These are phyloP conservation scores for Gallinago stenura DNA, from an alignment of 2,797 vertebrate genomes.

Conservation along the genomic window DNA sequence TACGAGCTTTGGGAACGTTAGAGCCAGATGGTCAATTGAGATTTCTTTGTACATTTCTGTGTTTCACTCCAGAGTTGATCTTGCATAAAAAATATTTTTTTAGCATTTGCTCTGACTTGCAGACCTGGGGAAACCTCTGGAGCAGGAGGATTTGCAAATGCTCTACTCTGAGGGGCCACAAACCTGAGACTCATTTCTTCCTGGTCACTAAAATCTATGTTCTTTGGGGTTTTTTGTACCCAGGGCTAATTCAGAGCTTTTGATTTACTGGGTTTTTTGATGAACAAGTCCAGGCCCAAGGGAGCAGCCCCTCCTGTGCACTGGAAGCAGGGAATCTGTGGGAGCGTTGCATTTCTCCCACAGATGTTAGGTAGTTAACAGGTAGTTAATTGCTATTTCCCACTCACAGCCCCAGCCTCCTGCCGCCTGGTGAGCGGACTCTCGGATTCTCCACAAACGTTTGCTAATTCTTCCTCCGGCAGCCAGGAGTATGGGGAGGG, in stretches of 20 bases:
- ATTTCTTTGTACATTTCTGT: neutral
- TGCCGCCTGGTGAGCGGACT: rapidly evolving
- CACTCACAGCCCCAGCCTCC: neutral
- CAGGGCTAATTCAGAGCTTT: neutral
- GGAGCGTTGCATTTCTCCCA: neutral
- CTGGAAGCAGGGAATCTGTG: rapidly evolving
- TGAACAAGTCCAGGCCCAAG: neutral
- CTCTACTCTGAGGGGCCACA: neutral
- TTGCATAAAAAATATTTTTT: conserved; percentile 12
- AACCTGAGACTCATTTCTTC: rapidly evolving
- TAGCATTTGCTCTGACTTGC: neutral
- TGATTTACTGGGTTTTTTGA: neutral
- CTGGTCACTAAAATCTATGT: rapidly evolving
- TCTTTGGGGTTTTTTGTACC: neutral
- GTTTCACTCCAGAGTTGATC: conserved; percentile 3
- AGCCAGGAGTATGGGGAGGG: neutral
- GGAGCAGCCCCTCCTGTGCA: neutral
- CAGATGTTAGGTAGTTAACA: too few species aligned
- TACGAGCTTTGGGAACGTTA: neutral
- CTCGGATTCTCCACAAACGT: neutral
- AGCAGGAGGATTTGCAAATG: neutral
- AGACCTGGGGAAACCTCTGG: neutral
- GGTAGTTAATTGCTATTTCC: neutral
- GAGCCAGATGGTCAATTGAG: conserved; percentile 35
- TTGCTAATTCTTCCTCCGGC: neutral